Evolutionary conservation across 2,113 vertebrate species (phyloP), one percentile per base, ranked within the genome.

Genomic region (Hiodon alosoides): DNA sequence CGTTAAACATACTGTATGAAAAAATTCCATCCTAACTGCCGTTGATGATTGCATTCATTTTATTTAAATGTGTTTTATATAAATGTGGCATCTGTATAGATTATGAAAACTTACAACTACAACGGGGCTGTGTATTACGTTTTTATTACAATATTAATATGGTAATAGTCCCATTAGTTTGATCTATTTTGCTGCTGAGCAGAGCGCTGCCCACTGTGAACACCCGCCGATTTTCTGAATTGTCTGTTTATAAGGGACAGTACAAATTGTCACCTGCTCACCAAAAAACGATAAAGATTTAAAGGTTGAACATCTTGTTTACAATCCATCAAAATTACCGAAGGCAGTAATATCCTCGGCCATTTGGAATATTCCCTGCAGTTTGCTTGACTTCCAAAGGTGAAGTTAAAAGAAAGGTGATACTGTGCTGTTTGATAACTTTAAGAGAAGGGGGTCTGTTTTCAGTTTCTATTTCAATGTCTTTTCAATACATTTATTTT

Each of bases 241-340:
- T 0, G 9, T 2, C 4, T 0, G 10, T 16, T 47, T 74, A 53
- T 57, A 55, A 54, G 61, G 7, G 14, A 52, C 2, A 53, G 51
- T 10, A 54, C 52, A 31, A 51, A 16, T 53, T 73, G 72, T 73
- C 60, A 73, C 61, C 3, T 72, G 46, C 57, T 48, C 51, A 53
- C 13, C 47, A 48, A 62, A 65, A 53, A 52, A 31, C 31, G 31
- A 66, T 67, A 11, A 46, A 46, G 62, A 17, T 66, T 55, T 16
- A 57, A 66, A 57, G 48, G 17, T 16, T n/a, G 17, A 5, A 2
- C 31, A 47, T 31, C 31, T 3, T 50, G 72, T 31, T 16, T 31
- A 54, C 52, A 48, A 65, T 74, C 62, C 13, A 66, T 57, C 72
- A 74, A 46, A 74, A 16, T 74, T 16, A 67, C 53, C 8, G 52